A percentile compares a stretch with the other conserved stretches of the same genome.
These are phyloP conservation scores for Platyscapa corneri DNA, from an alignment of 1,140 invertebrate genomes.

Conservation along the genomic window DNA sequence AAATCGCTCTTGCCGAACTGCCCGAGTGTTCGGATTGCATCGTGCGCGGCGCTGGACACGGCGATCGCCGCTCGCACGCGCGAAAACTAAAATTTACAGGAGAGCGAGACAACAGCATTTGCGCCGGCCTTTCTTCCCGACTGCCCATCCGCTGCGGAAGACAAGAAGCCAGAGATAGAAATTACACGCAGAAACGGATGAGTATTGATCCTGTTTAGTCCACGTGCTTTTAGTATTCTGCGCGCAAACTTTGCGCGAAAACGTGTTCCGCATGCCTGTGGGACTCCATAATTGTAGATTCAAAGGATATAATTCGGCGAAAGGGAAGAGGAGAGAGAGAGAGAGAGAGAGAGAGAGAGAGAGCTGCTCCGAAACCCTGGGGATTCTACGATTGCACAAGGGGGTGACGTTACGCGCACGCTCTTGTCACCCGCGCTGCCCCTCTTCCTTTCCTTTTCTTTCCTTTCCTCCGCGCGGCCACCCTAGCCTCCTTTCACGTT, in stretches of 20 bases:
- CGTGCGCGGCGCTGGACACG: too few species aligned
- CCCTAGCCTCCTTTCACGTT: too few species aligned
- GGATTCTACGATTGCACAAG: slow-evolving; percentile 53
- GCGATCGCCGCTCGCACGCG: too few species aligned
- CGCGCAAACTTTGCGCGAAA: slow-evolving; percentile 68
- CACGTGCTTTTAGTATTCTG: slow-evolving; percentile 72
- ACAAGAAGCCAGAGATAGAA: slow-evolving; percentile 4
- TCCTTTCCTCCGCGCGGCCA: background rate
- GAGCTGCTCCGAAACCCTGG: slow-evolving; percentile 50
- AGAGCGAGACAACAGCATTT: too few species aligned
- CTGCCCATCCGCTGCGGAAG: background rate
- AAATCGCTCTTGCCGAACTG: background rate
- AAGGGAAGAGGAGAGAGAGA: slow-evolving; percentile 33
- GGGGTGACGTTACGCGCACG: slow-evolving; percentile 24
- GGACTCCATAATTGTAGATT: slow-evolving; percentile 72
- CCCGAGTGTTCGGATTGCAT: too few species aligned
- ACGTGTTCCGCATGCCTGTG: slow-evolving; percentile 71
- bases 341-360: slow-evolving; percentile 11
- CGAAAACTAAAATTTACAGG: too few species aligned
- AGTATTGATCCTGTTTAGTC: slow-evolving; percentile 68
- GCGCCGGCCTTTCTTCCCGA: too few species aligned
- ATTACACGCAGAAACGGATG: slow-evolving; percentile 19
- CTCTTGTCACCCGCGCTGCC: background rate
- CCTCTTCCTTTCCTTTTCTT: background rate
- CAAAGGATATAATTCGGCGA: slow-evolving; percentile 72